Evolutionary conservation across 2,888 invertebrate genomes (phyloP), one percentile per base, ranked within the genome.

Genomic region (Galerucella calmariensis): DNA sequence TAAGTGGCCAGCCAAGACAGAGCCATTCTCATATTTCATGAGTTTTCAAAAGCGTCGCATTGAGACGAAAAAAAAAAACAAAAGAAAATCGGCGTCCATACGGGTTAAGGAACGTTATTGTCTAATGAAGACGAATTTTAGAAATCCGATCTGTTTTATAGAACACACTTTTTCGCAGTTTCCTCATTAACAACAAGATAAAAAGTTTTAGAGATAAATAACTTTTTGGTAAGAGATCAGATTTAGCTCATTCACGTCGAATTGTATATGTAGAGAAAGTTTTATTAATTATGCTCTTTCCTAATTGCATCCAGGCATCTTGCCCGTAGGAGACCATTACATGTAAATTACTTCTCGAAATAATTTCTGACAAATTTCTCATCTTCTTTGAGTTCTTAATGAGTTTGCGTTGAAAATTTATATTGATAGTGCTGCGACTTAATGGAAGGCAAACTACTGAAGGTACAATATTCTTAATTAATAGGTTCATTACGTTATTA

Each of bases 401-500:
- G 51, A 51, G 67, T 67, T 51, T 27, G 27, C 27, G 27, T 14
- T 35, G 67, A 51, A 53, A 67, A 67, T 51, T 67, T 67, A 67
- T 67, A 53, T 67, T 35, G 67, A 67, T 67, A 67, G 53, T 51
- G 24, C 67, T 48, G n/a, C 9, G 12, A 51, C 51, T 35, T 67
- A 46, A 67, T 53, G 51, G 53, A 48, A 51, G 53, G 67, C 53
- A 67, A 46, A 27, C 67, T 51, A 35, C 53, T 46, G 6, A 67
- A 67, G 24, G 67, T 67, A 53, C 51, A 67, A 67, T 24, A 48
- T 67, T 67, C 67, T 67, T 67, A 67, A 51, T 67, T 67, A 67
- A 67, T 67, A 53, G 67, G 51, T 51, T 35, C 41, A 53, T 51
- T 67, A 35, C 20, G 53, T 48, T 51, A 44, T 67, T 67, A 67